Conservation (phyloP, 2,797 vertebrate species). For the Crax fasciolata region DNA sequence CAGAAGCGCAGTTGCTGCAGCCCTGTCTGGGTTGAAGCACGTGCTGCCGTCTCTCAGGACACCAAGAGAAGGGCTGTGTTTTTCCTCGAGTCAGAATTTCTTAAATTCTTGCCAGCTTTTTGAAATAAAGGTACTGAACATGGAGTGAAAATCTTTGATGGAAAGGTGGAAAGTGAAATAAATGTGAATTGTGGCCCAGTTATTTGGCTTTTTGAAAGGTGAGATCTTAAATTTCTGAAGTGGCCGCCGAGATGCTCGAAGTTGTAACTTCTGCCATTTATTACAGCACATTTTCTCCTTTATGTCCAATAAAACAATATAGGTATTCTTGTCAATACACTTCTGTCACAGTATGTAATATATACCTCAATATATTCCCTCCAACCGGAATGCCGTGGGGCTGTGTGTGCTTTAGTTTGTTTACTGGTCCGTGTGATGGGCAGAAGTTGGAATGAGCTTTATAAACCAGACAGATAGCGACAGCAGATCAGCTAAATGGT, state of each 20-base stretch:
- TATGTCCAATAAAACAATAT: slow-evolving; percentile 26
- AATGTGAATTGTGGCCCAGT: slow-evolving; percentile 3
- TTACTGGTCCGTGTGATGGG: background rate
- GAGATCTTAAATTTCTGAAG: slow-evolving; percentile 29
- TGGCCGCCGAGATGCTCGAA: slow-evolving; percentile 28
- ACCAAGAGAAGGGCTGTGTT: slow-evolving; percentile 1
- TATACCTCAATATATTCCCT: background rate
- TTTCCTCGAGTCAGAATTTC: slow-evolving; percentile 25
- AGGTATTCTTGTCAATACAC: slow-evolving; percentile 17
- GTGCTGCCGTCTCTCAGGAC: background rate
- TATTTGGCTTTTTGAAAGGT: slow-evolving; percentile 18
- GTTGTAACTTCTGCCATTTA: slow-evolving; percentile 17
- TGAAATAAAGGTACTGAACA: background rate
- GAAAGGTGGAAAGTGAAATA: background rate
- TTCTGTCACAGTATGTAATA: background rate
- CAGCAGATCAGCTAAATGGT: background rate
- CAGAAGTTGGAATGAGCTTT: background rate
- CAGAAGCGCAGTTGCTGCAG: background rate
- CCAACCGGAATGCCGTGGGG: background rate
- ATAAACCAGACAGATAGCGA: background rate
- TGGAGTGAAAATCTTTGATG: background rate
- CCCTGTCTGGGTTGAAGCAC: background rate
- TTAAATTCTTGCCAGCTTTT: background rate
- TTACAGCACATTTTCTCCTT: slow-evolving; percentile 20
- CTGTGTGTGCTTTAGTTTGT: background rate